These are phyloP conservation scores for Capromys pilorides DNA, from an alignment of 2,797 vertebrate genomes.

Conservation along the genomic window DNA sequence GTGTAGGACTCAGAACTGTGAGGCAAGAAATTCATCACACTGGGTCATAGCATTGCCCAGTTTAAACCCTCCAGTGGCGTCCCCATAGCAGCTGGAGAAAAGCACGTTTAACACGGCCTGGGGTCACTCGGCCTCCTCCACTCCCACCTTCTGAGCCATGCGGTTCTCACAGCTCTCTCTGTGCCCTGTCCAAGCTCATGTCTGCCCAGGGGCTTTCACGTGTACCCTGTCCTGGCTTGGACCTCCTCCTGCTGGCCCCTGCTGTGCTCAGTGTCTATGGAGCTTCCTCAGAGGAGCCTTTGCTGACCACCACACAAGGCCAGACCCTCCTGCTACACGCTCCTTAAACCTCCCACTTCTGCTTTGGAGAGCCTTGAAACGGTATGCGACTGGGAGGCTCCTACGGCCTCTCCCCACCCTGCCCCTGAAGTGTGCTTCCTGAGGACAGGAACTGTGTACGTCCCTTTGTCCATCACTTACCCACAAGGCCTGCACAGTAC, in stretches of 20 bases:
- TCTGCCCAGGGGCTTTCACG: neutral
- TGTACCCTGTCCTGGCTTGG: neutral
- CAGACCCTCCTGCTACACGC: neutral
- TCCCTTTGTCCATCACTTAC: neutral
- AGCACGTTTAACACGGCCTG: neutral
- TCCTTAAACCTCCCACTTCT: neutral
- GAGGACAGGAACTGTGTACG: neutral
- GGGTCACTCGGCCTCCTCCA: neutral
- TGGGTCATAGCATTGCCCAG: neutral
- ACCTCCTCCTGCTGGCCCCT: neutral
- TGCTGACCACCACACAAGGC: neutral
- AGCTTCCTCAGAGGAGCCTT: neutral
- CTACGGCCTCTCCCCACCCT: too few species aligned
- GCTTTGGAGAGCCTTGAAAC: neutral
- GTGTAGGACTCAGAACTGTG: neutral
- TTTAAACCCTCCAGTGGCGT: neutral
- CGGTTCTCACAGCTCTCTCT: neutral
- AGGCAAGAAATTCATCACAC: neutral
- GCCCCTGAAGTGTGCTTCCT: neutral
- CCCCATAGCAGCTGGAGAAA: neutral
- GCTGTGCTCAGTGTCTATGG: neutral
- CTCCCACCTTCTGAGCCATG: neutral
- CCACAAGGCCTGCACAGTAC: neutral
- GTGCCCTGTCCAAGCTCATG: neutral
- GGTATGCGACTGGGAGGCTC: neutral